These are phyloP conservation scores for Ophion ellenae DNA, from an alignment of 2,888 invertebrate species.

Conservation along the genomic window DNA sequence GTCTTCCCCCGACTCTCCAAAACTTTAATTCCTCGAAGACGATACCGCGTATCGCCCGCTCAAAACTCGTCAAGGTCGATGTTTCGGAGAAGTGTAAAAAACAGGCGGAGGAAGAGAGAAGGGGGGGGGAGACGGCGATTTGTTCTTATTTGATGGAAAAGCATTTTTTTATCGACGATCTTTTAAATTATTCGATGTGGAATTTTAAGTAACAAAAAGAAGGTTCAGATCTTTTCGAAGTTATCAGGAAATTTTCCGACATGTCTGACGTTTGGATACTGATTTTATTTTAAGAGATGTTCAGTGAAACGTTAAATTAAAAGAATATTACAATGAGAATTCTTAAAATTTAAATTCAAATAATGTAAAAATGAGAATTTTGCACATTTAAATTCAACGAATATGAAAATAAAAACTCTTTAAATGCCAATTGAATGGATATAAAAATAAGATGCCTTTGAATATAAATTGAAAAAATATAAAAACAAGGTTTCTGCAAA, in stretches of 20 bases:
- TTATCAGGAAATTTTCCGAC: not conserved
- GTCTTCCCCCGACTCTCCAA: slow-evolving; percentile 31
- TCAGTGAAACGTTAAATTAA: too few relatives aligned
- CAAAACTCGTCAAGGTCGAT: slow-evolving; percentile 34
- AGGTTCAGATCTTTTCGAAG: not conserved
- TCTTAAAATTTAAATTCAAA: too few relatives aligned
- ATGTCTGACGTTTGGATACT: not conserved
- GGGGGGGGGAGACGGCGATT: not conserved
- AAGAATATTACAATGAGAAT: too few relatives aligned
- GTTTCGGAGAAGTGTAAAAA: slow-evolving; percentile 6
- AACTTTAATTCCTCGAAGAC: slow-evolving; percentile 43
- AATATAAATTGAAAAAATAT: too few relatives aligned
- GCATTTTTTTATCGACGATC: too few relatives aligned
- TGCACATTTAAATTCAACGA: too few relatives aligned
- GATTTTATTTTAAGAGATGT: not conserved
- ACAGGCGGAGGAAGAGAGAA: not conserved
- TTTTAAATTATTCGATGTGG: not conserved
- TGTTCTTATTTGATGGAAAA: too few relatives aligned
- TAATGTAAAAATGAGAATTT: too few relatives aligned
- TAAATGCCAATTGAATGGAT: too few relatives aligned
- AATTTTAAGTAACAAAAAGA: not conserved
- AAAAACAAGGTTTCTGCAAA: too few relatives aligned
- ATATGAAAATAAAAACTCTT: too few relatives aligned
- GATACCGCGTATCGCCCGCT: slow-evolving; percentile 31
- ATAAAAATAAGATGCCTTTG: too few relatives aligned